Base-by-base conservation (phyloP, 2,113 vertebrate genomes). In the Clarias gariepinus region DNA sequence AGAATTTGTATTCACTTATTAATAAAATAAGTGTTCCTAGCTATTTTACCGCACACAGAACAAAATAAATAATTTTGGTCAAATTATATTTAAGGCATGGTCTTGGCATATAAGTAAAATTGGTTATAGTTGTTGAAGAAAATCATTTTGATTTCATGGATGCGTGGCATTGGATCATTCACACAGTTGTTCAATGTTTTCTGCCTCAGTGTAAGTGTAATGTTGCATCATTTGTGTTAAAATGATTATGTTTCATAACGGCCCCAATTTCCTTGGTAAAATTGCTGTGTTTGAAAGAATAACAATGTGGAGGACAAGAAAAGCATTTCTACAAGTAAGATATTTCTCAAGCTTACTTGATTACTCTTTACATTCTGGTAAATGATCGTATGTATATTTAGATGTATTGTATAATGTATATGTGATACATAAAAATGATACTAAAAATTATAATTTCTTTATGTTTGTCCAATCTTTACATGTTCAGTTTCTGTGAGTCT, bases 131-230 rank as follows among this genome's bases (percentile, higher is more conserved):
- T 79, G 55, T 57, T 58, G 9, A 58, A 79, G 16, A 58, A 79
- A 79, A 33, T 79, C 55, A 58, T 33, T 78, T 78, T 58, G 8
- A 79, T 58, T 78, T 78, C 76, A 78, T 57, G n/a, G 77, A 58
- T 33, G 3, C 33, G n/a, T 79, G 53, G 52, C 47, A 78, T n/a
- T 30, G 52, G 19, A 58, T n/a, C 12, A 19, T 58, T 28, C 9
- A 23, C 55, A 60, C 28, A 60, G 4, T 36, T 81, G 30, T 81
- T 60, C 0, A 33, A 19, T 33, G 77, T 9, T 15, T 79, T 53
- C 2, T 23, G 0, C 57, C 52, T 57, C 52, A 21, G 30, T 79
- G 0, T 21, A 82, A 66, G 25, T 10, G 41, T 52, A 19, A 53
- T 68, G 52, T 16, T 41, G 61, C 19, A 18, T 16, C 25, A 66